Evolutionary conservation across 2,888 invertebrate genomes (phyloP).

Genomic region (Meloe dianella): DNA sequence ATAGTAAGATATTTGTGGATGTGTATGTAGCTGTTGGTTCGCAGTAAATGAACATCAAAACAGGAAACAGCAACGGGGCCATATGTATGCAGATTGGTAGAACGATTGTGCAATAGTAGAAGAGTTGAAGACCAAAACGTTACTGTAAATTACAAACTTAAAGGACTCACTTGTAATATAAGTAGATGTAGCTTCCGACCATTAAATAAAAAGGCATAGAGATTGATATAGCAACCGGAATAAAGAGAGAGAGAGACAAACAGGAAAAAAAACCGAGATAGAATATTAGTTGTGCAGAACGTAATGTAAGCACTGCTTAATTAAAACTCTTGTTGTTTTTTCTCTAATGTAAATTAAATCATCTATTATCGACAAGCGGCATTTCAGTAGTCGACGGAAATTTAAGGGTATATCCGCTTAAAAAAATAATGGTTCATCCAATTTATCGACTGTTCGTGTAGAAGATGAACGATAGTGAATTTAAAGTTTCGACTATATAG

Average conservation of each 20-base stretch:
- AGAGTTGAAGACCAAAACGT: constrained; percentile 14
- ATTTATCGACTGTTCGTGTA: neutral
- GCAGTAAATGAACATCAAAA: constrained; percentile 10
- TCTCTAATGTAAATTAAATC: constrained; percentile 1
- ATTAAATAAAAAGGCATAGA: constrained; percentile 22
- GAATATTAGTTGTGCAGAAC: neutral
- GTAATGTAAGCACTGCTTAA: neutral
- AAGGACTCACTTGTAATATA: constrained; percentile 25
- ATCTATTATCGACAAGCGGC: neutral
- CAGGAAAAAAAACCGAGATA: neutral
- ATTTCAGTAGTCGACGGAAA: neutral
- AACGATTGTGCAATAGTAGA: constrained; percentile 13
- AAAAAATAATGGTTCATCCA: neutral
- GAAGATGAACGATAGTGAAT: neutral
- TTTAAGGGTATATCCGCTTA: neutral
- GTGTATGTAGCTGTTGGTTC: neutral
- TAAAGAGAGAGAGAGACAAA: neutral
- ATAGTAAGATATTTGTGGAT: neutral
- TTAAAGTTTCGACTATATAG: neutral
- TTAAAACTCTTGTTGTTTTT: neutral
- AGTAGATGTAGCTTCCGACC: constrained; percentile 23
- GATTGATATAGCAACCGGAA: neutral
- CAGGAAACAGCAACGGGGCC: constrained; percentile 12
- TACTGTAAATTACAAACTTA: constrained; percentile 26
- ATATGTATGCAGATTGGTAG: constrained; percentile 29